These are phyloP conservation scores for Pseudorasbora parva DNA, from an alignment of 2,113 vertebrate genomes.

Conservation along the genomic window DNA sequence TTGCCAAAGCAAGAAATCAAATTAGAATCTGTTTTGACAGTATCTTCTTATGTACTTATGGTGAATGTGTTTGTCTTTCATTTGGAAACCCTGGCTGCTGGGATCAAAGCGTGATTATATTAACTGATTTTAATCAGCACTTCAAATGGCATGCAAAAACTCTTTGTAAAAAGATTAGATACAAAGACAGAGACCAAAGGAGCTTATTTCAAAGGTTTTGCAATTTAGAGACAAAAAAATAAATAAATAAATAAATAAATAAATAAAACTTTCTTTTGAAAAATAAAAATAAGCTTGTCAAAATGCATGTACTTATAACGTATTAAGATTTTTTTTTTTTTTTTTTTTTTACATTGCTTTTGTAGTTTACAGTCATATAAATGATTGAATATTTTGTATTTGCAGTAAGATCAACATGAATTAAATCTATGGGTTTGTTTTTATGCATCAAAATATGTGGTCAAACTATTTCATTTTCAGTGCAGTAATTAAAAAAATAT, in stretches of 20 bases:
- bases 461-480: too few relatives aligned
- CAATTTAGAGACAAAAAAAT: neutral
- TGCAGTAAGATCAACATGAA: too few relatives aligned
- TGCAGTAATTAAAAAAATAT: too few relatives aligned
- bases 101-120: constrained; percentile 60
- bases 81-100: constrained; percentile 55
- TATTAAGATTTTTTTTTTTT: neutral
- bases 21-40: constrained; percentile 64
- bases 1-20: constrained; percentile 51
- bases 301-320: constrained; percentile 1
- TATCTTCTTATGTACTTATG: constrained; percentile 58
- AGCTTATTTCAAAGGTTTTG: constrained; percentile 27
- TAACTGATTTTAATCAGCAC: constrained; percentile 66
- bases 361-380: neutral
- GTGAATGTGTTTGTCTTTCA: constrained; percentile 62
- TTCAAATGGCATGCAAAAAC: constrained; percentile 56
- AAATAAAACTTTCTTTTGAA: neutral
- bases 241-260: neutral
- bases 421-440: too few relatives aligned
- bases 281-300: neutral
- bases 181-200: constrained; percentile 43
- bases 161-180: constrained; percentile 51
- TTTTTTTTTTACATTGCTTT: neutral
- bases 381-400: too few relatives aligned
- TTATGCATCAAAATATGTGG: too few relatives aligned